phyloP scores from a whole-genome alignment of 2,888 invertebrate species.

The Leptarthrus brevirostris region DNA sequence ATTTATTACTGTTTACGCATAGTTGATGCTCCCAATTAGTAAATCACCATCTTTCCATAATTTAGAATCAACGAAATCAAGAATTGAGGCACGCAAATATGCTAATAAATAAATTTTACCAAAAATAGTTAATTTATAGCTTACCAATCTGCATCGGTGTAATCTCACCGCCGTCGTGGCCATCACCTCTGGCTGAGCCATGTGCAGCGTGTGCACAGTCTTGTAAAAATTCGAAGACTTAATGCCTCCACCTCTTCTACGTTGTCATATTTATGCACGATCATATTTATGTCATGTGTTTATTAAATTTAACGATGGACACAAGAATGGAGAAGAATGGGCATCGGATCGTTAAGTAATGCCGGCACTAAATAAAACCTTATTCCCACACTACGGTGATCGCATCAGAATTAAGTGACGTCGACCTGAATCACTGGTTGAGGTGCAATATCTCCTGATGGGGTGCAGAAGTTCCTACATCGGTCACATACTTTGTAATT shows the following conservation, averaged over 20 bases:
- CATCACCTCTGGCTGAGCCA: not conserved
- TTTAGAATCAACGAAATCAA: constrained; percentile 33
- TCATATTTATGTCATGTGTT: constrained; percentile 42
- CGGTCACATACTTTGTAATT: constrained; percentile 13
- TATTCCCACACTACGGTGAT: constrained; percentile 22
- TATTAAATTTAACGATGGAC: constrained; percentile 38
- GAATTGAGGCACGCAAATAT: constrained; percentile 17
- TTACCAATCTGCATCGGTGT: not conserved
- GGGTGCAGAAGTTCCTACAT: not conserved
- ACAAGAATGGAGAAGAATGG: constrained; percentile 21
- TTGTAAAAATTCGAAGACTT: constrained; percentile 13
- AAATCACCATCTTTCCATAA: constrained; percentile 38
- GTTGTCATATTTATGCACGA: constrained; percentile 38
- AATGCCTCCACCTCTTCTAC: constrained; percentile 14
- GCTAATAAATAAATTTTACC: constrained; percentile 35
- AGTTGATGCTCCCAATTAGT: constrained; percentile 39
- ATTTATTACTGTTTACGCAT: constrained; percentile 32
- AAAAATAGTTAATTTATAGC: constrained; percentile 10
- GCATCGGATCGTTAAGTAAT: constrained; percentile 30
- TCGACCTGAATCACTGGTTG: constrained; percentile 11
- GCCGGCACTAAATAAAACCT: constrained; percentile 29
- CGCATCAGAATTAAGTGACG: constrained; percentile 8
- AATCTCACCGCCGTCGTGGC: constrained; percentile 13
- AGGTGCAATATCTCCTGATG: constrained; percentile 32
- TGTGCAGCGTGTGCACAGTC: too few species aligned